phyloP scores from a whole-genome alignment of 2,888 invertebrate species.

The Girardia tigrina region DNA sequence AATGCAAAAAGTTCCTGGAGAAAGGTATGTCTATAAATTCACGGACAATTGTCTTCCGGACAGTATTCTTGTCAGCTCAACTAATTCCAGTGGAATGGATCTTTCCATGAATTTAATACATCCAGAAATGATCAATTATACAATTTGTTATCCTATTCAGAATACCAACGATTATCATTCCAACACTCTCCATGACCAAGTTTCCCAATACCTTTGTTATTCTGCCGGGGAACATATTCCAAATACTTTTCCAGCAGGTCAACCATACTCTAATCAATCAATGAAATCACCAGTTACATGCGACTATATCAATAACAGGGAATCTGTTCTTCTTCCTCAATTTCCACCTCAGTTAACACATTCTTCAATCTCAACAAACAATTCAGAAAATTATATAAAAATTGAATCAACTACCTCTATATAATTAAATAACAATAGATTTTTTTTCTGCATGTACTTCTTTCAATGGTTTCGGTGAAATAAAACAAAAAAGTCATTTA shows the following conservation, averaged over 20 bases:
- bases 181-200: not conserved
- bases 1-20: conserved; percentile 83
- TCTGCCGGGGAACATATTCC: not conserved
- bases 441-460: not conserved
- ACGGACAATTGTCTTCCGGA: not conserved
- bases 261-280: not conserved
- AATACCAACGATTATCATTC: not conserved
- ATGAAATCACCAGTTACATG: not conserved
- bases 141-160: not conserved
- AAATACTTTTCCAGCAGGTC: not conserved
- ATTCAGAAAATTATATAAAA: not conserved
- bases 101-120: not conserved
- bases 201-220: not conserved
- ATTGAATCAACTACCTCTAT: not conserved
- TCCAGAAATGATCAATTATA: not conserved
- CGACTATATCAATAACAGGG: not conserved
- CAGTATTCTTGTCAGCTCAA: not conserved
- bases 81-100: not conserved
- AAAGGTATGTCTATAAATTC: conserved; percentile 90
- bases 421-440: not conserved
- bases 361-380: not conserved
- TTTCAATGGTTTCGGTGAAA: not conserved
- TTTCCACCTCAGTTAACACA: not conserved
- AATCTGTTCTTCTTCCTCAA: not conserved
- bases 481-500: no score